Percentiles rank a stretch among this genome's conserved stretches.
phyloP scores from a whole-genome alignment of 2,797 vertebrate genomes.

The Spheniscus humboldti region DNA sequence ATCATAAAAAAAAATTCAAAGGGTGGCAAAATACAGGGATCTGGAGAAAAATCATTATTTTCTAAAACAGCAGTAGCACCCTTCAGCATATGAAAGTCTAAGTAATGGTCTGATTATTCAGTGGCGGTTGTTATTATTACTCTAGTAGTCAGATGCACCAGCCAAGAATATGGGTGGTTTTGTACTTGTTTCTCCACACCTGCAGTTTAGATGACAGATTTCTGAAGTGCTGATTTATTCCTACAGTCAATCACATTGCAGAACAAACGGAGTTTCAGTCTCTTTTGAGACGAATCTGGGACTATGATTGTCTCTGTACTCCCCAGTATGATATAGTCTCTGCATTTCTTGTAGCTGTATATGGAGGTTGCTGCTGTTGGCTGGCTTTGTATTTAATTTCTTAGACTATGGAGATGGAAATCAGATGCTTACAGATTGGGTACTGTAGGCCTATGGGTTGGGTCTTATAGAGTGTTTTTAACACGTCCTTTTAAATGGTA shows the following conservation, averaged over 20 bases:
- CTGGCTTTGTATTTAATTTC: background rate
- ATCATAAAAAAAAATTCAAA: background rate
- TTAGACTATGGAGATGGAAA: background rate
- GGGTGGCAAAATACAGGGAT: background rate
- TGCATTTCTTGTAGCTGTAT: background rate
- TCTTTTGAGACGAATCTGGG: background rate
- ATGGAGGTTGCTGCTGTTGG: background rate
- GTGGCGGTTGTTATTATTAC: background rate
- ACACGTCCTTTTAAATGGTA: background rate
- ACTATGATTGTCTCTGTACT: background rate
- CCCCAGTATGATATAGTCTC: background rate
- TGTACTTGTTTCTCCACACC: background rate
- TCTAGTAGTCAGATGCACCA: background rate
- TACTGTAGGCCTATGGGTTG: background rate
- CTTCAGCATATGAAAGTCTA: background rate
- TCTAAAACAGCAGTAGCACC: background rate
- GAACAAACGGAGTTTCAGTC: background rate
- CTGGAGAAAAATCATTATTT: background rate
- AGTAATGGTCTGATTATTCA: background rate
- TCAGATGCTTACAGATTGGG: background rate
- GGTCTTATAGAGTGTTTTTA: background rate
- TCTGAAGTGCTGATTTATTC: background rate
- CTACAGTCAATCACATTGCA: background rate
- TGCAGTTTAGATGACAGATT: background rate
- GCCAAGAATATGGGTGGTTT: fast-evolving